These are phyloP conservation scores for Lepus townsendii DNA, from an alignment of 2,797 vertebrate species.

Conservation along the genomic window DNA sequence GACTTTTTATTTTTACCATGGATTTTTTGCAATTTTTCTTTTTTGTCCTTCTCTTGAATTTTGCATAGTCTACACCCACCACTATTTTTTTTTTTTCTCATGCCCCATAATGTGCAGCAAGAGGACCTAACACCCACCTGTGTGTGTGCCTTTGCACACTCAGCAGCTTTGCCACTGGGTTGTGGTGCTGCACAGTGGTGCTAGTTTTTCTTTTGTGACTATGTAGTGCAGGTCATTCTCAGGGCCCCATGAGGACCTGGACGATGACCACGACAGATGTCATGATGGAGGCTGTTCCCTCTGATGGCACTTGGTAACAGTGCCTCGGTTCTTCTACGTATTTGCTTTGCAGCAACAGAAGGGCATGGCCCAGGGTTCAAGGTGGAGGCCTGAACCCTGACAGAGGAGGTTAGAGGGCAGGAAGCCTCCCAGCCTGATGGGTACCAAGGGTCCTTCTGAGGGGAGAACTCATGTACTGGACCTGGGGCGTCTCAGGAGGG, in stretches of 20 bases:
- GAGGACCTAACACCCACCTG: background rate
- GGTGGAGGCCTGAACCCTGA: no score
- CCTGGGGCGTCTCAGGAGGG: accelerated
- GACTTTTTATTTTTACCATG: background rate
- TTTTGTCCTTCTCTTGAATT: background rate
- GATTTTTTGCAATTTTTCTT: background rate
- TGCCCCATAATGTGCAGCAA: no score
- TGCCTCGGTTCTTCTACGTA: background rate
- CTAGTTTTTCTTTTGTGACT: background rate
- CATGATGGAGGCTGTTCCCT: background rate
- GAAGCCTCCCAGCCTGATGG: no score
- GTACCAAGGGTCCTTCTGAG: background rate
- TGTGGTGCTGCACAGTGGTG: background rate
- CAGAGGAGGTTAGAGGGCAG: background rate
- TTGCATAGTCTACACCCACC: background rate
- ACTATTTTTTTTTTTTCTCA: background rate
- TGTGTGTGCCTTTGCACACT: background rate
- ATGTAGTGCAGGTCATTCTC: background rate
- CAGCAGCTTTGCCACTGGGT: background rate
- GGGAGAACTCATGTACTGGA: background rate
- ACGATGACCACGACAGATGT: background rate
- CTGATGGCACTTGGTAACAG: background rate
- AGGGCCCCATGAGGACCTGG: background rate
- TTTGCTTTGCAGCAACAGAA: background rate
- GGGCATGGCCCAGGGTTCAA: accelerated